Percentiles rank a stretch among this genome's conserved stretches.
Conservation (phyloP, 92 coral and sea anemone species). For the Porites evermanni region DNA sequence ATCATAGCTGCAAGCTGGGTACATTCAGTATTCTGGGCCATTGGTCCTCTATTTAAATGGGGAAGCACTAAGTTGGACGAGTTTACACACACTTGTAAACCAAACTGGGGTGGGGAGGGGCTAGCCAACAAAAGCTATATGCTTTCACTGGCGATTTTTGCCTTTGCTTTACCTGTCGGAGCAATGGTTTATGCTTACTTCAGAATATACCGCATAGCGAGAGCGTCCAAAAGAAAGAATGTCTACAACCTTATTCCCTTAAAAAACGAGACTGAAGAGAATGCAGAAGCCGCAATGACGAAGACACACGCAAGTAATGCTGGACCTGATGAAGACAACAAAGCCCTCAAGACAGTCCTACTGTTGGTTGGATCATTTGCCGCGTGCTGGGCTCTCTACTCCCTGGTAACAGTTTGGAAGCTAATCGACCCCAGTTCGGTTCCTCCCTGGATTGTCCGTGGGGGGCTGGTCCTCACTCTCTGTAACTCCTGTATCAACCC, state of each 20-base stretch:
- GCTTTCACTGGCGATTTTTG: constrained; percentile 29
- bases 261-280: background rate
- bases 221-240: constrained; percentile 16
- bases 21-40: constrained; percentile 53
- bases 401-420: constrained; percentile 47
- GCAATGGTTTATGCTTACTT: constrained; percentile 37
- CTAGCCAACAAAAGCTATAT: constrained; percentile 34
- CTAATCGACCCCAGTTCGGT: constrained; percentile 31
- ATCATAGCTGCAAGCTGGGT: constrained; percentile 38
- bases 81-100: constrained; percentile 54
- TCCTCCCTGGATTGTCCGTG: constrained; percentile 48
- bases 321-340: constrained; percentile 23
- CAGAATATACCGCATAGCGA: constrained; percentile 43
- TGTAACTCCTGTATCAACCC: constrained; percentile 40
- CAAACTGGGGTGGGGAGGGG: constrained; percentile 54
- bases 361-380: constrained; percentile 43
- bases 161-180: constrained; percentile 33
- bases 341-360: constrained; percentile 46
- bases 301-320: background rate
- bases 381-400: constrained; percentile 45
- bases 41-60: constrained; percentile 41
- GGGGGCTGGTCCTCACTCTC: constrained; percentile 42
- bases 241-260: background rate
- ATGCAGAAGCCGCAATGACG: background rate
- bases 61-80: constrained; percentile 27